Conservation (phyloP, 2,888 invertebrate genomes). For the Thymelicus lineola region DNA sequence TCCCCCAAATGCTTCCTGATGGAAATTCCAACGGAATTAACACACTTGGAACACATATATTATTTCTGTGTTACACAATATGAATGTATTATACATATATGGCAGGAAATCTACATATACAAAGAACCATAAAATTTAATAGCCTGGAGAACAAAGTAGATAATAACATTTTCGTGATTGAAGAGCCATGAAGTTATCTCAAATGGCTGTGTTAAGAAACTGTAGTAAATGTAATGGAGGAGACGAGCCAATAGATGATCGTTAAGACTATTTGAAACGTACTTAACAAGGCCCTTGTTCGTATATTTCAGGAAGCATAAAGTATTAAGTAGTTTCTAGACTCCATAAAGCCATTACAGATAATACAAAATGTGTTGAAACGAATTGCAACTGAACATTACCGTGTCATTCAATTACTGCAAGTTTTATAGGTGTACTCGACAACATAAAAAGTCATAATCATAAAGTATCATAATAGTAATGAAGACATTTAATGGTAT, state of each 20-base stretch:
- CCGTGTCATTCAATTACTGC: neutral
- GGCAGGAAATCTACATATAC: neutral
- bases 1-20: no score
- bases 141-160: slow-evolving; percentile 21
- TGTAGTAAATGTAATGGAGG: slow-evolving; percentile 18
- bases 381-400: neutral
- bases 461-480: no score
- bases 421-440: neutral
- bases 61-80: no score
- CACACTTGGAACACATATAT: neutral
- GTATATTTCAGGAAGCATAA: neutral
- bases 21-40: neutral
- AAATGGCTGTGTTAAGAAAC: slow-evolving; percentile 26
- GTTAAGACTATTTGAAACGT: slow-evolving; percentile 11
- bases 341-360: slow-evolving; percentile 3
- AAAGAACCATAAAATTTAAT: slow-evolving; percentile 30
- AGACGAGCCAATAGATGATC: slow-evolving; percentile 18
- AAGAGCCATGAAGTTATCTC: slow-evolving; percentile 30
- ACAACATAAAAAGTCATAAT: no score
- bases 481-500: no score
- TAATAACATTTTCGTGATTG: slow-evolving; percentile 36
- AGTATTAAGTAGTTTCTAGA: slow-evolving; percentile 7
- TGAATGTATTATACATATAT: neutral
- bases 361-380: neutral
- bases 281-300: slow-evolving; percentile 6